Conservation (phyloP, 2,888 invertebrate species). For the Heterodera filipjevi region DNA sequence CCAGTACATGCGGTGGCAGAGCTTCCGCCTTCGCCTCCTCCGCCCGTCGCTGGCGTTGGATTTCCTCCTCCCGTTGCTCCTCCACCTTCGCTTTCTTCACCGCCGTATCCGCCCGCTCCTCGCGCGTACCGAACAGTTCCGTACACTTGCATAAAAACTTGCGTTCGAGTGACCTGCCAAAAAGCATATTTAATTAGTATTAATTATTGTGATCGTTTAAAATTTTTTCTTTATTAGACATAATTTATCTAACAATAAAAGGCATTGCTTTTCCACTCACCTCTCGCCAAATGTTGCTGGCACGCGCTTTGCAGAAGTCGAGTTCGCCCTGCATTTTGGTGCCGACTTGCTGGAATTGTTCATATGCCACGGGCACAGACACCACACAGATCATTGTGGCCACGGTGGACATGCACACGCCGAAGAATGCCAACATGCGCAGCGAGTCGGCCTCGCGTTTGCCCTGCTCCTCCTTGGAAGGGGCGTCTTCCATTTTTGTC, state of each 20-base stretch:
- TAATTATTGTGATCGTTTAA: no score
- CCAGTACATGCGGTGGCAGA: neutral
- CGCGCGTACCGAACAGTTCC: neutral
- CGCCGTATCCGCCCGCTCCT: neutral
- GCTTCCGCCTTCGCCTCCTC: neutral
- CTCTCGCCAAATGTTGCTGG: constrained; percentile 27
- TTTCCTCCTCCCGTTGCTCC: neutral
- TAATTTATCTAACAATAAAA: neutral
- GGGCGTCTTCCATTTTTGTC: neutral
- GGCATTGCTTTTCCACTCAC: constrained; percentile 7
- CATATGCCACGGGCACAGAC: constrained; percentile 23
- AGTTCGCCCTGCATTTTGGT: constrained; percentile 24
- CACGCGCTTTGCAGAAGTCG: constrained; percentile 27
- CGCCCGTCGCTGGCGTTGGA: neutral
- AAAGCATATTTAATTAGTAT: neutral
- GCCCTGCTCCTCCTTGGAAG: neutral
- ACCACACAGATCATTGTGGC: constrained; percentile 28
- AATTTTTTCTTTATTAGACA: no score
- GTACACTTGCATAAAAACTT: constrained; percentile 16
- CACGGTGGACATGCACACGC: constrained; percentile 27
- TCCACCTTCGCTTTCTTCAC: neutral
- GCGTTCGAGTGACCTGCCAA: constrained; percentile 18
- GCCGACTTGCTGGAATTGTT: constrained; percentile 24
- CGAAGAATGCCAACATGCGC: constrained; percentile 24
- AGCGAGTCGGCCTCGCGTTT: constrained; percentile 25